These are phyloP conservation scores for Oryzias woworae DNA, from an alignment of 2,113 vertebrate species.

Conservation along the genomic window DNA sequence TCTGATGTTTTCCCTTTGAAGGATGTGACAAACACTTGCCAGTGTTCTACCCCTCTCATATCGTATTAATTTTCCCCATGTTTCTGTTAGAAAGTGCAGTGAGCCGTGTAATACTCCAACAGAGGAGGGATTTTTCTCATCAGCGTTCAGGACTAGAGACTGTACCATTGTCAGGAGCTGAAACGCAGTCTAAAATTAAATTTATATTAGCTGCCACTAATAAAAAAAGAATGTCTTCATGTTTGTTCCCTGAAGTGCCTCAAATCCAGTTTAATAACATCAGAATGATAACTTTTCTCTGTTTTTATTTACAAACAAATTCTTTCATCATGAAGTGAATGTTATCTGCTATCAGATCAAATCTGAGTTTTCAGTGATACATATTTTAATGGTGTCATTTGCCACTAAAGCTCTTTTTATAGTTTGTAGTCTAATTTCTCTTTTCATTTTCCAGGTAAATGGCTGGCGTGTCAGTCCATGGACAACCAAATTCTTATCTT, in stretches of 20 bases:
- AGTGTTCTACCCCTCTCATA: conserved; percentile 7
- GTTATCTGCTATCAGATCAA: background rate
- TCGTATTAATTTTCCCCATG: conserved; percentile 48
- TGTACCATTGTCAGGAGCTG: conserved; percentile 15
- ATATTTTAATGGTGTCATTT: background rate
- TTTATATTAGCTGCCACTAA: conserved; percentile 30
- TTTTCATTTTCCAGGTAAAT: conserved; percentile 82
- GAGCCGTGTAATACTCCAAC: conserved; percentile 50
- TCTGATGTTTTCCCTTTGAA: conserved; percentile 13
- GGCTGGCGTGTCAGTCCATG: conserved; percentile 98
- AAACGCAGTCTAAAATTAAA: conserved; percentile 27
- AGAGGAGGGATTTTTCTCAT: conserved; percentile 37
- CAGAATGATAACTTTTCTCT: conserved; percentile 12
- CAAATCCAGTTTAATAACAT: conserved; percentile 13
- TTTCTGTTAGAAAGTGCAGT: conserved; percentile 41
- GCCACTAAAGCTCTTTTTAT: background rate
- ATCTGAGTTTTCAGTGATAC: background rate
- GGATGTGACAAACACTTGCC: background rate
- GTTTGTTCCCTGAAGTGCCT: conserved; percentile 23
- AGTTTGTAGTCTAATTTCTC: background rate
- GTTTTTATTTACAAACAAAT: background rate
- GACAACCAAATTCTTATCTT: conserved; percentile 99
- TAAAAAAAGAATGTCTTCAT: conserved; percentile 12
- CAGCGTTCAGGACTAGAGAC: conserved; percentile 18
- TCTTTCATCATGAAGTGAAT: too few relatives aligned